Evolutionary conservation across 2,888 invertebrate species (phyloP), one percentile per base, ranked within the genome.

Genomic region (Papilio elwesi): DNA sequence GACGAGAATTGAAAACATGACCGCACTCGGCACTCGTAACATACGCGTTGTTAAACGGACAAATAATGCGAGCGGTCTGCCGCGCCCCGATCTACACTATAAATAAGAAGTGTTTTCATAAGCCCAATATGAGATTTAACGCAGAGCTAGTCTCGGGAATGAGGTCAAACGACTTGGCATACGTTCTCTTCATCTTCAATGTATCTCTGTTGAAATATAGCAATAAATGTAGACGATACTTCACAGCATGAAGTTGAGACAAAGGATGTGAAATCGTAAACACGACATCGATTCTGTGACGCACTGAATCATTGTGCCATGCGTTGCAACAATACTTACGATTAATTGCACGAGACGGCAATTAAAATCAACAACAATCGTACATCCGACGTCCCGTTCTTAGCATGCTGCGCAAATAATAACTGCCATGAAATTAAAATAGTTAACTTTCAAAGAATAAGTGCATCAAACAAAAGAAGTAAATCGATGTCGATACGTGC

Each of bases 161-260:
- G 91, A 89, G 93, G 93, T 92, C 91, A 90, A 87, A 87, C 86
- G 86, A 88, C 87, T 90, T 91, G 90, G 92, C 92, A 89, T 89
- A 87, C 87, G 85, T 86, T 86, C 83, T 78, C 82, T 57, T 49
- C 85, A 70, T 74, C 73, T 74, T 76, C 76, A 74, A 71, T 78
- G 81, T 80, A 80, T 82, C 80, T 79, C 80, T 81, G 84, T 82
- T 86, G 84, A 87, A 88, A 89, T 87, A 85, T 83, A 82, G 80
- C 80, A 82, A 88, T 88, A 88, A 88, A 89, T 87, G 87, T 78
- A 78, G 83, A 76, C 75, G 15, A 70, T 47, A 76, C 77, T 78
- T 78, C 75, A 76, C 80, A 78, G 70, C 74, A 69, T 72, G 74
- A 78, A 53, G 72, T 73, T 70, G 59, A 71, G 69, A 78, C 74